A percentile compares a stretch with the other conserved stretches of the same genome.
phyloP scores from a whole-genome alignment of 2,888 invertebrate genomes.

The Icerya purchasi region DNA sequence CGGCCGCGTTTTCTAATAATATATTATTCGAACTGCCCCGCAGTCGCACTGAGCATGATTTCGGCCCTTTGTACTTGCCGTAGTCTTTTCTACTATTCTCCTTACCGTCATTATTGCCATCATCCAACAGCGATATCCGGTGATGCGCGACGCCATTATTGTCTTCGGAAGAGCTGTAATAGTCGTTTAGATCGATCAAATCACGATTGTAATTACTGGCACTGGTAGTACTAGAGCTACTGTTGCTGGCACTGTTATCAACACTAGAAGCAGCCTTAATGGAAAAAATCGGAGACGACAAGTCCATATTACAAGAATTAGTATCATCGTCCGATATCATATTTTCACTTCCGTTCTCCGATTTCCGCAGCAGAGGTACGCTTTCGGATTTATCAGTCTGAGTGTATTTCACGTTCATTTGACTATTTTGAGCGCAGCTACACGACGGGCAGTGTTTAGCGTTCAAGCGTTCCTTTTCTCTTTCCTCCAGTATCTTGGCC shows the following conservation, averaged over 20 bases:
- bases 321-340: too few species aligned
- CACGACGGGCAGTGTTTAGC: conserved; percentile 68
- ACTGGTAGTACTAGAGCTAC: not conserved
- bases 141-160: not conserved
- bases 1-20: conserved; percentile 44
- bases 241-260: too few species aligned
- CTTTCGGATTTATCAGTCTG: conserved; percentile 6
- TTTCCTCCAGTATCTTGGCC: conserved; percentile 75
- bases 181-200: conserved; percentile 12
- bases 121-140: not conserved
- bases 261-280: too few species aligned
- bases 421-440: conserved; percentile 33
- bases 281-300: too few species aligned
- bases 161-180: conserved; percentile 3
- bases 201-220: not conserved
- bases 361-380: too few species aligned
- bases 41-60: conserved; percentile 52
- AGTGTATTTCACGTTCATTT: conserved; percentile 1
- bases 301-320: too few species aligned
- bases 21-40: conserved; percentile 62
- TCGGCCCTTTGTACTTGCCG: conserved; percentile 31
- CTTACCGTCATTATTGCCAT: not conserved
- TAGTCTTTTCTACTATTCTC: not conserved
- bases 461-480: conserved; percentile 54
- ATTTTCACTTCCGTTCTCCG: too few species aligned